phyloP scores from a whole-genome alignment of 2,888 invertebrate species.

The Hypolimnas misippus region DNA sequence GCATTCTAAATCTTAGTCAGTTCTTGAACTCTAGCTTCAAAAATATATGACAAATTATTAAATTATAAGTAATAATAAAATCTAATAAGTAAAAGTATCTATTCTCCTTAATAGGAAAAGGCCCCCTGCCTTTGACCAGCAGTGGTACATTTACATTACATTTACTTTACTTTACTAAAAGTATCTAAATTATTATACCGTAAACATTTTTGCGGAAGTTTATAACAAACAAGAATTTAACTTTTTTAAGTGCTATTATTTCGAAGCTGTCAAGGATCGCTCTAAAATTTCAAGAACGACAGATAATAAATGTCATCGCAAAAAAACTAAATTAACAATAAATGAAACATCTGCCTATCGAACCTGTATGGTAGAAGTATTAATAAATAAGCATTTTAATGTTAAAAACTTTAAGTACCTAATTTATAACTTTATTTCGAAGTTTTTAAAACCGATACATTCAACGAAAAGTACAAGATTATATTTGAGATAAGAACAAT shows the following conservation, averaged over 20 bases:
- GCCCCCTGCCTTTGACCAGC: too few relatives aligned
- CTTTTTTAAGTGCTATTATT: background rate
- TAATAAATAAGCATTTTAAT: background rate
- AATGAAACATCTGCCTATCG: background rate
- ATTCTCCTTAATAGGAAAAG: too few relatives aligned
- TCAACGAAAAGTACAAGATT: slow-evolving; percentile 3
- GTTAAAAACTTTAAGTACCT: background rate
- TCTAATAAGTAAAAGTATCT: too few relatives aligned
- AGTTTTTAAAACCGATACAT: background rate
- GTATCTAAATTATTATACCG: too few relatives aligned
- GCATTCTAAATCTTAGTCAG: too few relatives aligned
- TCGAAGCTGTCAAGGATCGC: background rate
- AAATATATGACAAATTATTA: too few relatives aligned
- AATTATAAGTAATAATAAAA: too few relatives aligned
- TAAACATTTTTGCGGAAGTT: too few relatives aligned
- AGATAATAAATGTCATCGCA: background rate
- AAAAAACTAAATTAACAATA: background rate
- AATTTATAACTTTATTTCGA: background rate
- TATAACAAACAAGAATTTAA: background rate
- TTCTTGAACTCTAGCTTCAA: too few relatives aligned
- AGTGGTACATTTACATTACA: too few relatives aligned
- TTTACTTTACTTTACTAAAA: too few relatives aligned
- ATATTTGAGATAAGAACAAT: background rate
- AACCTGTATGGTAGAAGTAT: background rate
- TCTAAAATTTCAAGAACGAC: background rate